phyloP scores from a whole-genome alignment of 2,113 vertebrate genomes.

The Peromyscus leucopus region DNA sequence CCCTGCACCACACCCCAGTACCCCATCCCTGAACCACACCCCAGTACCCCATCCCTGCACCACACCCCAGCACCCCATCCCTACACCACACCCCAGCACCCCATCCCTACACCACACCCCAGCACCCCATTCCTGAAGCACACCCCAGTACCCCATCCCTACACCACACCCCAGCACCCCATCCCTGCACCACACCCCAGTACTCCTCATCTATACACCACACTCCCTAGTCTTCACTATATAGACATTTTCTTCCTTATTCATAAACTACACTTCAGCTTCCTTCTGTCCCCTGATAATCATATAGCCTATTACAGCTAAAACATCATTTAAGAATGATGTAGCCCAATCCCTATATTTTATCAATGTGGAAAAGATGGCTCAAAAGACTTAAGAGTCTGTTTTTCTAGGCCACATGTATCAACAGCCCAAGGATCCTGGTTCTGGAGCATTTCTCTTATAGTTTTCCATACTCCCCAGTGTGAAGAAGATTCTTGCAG shows the following conservation, averaged over 20 bases:
- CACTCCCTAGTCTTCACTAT: not conserved
- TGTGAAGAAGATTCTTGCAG: not conserved
- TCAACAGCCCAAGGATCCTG: not conserved
- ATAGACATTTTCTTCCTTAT: not conserved
- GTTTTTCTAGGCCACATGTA: too few relatives aligned
- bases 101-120: too few relatives aligned
- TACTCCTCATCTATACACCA: not conserved
- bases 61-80: too few relatives aligned
- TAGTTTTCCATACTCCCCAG: not conserved
- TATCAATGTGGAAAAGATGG: not conserved
- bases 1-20: too few relatives aligned
- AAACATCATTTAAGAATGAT: not conserved
- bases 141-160: too few relatives aligned
- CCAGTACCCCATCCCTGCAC: too few relatives aligned
- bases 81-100: too few relatives aligned
- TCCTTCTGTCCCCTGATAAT: not conserved
- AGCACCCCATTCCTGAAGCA: too few relatives aligned
- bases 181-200: not conserved
- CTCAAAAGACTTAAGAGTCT: not conserved
- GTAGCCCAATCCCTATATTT: not conserved
- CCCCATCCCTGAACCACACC: too few relatives aligned
- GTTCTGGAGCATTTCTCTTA: not conserved
- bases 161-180: not conserved
- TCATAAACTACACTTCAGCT: not conserved
- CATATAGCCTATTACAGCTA: not conserved